phyloP scores from a whole-genome alignment of 2,797 vertebrate species.

The Lacerta bilineata region DNA sequence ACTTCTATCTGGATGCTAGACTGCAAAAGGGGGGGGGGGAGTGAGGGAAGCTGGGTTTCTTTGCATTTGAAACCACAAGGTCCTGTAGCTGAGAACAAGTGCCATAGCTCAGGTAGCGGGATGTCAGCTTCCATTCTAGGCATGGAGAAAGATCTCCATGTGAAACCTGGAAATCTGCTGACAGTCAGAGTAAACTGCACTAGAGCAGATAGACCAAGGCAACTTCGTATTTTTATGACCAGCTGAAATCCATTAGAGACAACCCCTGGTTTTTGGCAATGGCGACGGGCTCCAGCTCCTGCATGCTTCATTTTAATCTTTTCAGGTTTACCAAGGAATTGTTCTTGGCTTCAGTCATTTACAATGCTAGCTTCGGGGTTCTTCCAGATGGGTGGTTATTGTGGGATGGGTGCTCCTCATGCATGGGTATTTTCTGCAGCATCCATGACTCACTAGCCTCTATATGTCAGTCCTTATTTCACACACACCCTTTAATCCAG shows the following conservation, averaged over 20 bases:
- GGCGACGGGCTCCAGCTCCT: not conserved
- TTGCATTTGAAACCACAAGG: not conserved
- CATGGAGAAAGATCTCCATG: not conserved
- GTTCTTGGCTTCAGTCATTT: not conserved
- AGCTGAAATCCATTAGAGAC: not conserved
- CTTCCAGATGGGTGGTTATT: too few relatives aligned
- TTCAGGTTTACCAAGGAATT: not conserved
- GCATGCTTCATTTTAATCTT: not conserved
- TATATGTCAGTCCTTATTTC: too few relatives aligned
- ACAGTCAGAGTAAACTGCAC: not conserved
- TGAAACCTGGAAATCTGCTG: not conserved
- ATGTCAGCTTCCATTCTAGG: not conserved
- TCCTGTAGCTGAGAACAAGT: not conserved
- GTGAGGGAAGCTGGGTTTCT: not conserved
- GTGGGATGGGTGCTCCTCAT: too few relatives aligned
- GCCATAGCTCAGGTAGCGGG: not conserved
- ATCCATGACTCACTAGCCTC: too few relatives aligned
- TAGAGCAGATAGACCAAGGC: not conserved
- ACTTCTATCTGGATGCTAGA: not conserved
- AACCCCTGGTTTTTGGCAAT: not conserved
- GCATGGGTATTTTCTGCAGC: too few relatives aligned
- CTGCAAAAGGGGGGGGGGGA: not conserved
- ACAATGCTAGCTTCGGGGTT: not conserved
- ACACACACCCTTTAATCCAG: too few relatives aligned
- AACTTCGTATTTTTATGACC: not conserved